phyloP scores from a whole-genome alignment of 2,888 invertebrate species.

The Platynereis dumerilii region DNA sequence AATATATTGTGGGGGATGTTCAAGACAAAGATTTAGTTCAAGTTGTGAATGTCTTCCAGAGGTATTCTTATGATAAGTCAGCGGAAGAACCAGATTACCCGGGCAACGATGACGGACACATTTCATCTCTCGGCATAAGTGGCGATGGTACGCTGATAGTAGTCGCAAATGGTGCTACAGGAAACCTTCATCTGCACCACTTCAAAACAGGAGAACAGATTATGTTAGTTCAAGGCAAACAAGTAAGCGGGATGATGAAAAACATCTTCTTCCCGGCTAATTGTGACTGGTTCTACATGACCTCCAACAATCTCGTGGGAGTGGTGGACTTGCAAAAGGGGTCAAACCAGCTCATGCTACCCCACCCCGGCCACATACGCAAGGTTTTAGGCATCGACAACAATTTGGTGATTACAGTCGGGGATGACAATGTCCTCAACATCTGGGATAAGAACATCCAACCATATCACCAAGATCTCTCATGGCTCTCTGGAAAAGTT shows the following conservation, averaged over 20 bases:
- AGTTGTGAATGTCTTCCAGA: conserved; percentile 21
- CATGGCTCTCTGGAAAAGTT: conserved; percentile 33
- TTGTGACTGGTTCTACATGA: conserved; percentile 16
- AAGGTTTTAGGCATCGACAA: conserved; percentile 19
- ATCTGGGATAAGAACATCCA: conserved; percentile 43
- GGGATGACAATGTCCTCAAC: conserved; percentile 44
- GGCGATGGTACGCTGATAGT: conserved; percentile 5
- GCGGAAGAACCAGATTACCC: conserved; percentile 21
- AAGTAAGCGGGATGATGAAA: background rate
- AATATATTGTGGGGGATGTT: conserved; percentile 13
- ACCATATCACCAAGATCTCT: conserved; percentile 32
- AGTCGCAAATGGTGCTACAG: conserved; percentile 26
- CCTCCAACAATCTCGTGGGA: background rate
- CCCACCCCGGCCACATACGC: conserved; percentile 26
- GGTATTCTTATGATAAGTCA: background rate
- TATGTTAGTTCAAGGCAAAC: background rate
- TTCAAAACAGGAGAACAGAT: conserved; percentile 1
- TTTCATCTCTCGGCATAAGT: conserved; percentile 18
- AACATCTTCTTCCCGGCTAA: conserved; percentile 14
- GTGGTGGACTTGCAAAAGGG: conserved; percentile 12
- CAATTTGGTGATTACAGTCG: conserved; percentile 38
- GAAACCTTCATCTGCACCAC: conserved; percentile 18
- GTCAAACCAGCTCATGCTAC: background rate
- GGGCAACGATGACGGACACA: conserved; percentile 20
- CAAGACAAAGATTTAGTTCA: background rate